phyloP scores from a whole-genome alignment of 2,113 vertebrate species.

The Telmatochromis brachygnathus region DNA sequence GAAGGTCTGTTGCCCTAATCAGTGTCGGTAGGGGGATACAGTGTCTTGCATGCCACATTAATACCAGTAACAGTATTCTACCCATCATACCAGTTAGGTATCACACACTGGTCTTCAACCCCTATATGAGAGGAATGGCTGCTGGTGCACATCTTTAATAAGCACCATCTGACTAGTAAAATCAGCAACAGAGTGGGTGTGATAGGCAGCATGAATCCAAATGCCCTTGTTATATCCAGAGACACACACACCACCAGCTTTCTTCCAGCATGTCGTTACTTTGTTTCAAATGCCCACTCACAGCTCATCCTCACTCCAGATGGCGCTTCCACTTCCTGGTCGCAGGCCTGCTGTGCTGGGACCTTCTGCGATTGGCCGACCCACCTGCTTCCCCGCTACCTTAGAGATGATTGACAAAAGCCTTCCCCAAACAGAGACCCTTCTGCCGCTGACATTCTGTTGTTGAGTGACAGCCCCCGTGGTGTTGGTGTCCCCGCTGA shows the following conservation, averaged over 20 bases:
- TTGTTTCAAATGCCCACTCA: constrained; percentile 53
- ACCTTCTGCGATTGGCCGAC: constrained; percentile 61
- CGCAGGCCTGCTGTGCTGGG: constrained; percentile 65
- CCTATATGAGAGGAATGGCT: not conserved
- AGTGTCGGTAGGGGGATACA: constrained; percentile 12
- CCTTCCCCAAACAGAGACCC: constrained; percentile 64
- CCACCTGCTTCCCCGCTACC: constrained; percentile 48
- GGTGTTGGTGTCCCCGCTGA: constrained; percentile 43
- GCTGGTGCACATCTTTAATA: constrained; percentile 46
- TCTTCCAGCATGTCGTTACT: constrained; percentile 52
- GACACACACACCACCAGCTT: constrained; percentile 31
- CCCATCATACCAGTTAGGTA: constrained; percentile 21
- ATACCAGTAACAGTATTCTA: constrained; percentile 37
- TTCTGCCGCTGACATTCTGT: constrained; percentile 31
- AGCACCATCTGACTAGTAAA: constrained; percentile 50
- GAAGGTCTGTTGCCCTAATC: constrained; percentile 24
- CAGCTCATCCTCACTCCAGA: constrained; percentile 63
- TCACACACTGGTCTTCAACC: not conserved
- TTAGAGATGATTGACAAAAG: constrained; percentile 64
- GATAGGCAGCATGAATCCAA: constrained; percentile 61
- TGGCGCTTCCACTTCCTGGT: constrained; percentile 69
- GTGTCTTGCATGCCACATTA: constrained; percentile 26
- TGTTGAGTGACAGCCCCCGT: constrained; percentile 54
- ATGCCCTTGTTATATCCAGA: constrained; percentile 51
- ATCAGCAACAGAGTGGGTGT: constrained; percentile 46